These are phyloP conservation scores for Myodes glareolus DNA, from an alignment of 2,113 vertebrate genomes.

Conservation along the genomic window DNA sequence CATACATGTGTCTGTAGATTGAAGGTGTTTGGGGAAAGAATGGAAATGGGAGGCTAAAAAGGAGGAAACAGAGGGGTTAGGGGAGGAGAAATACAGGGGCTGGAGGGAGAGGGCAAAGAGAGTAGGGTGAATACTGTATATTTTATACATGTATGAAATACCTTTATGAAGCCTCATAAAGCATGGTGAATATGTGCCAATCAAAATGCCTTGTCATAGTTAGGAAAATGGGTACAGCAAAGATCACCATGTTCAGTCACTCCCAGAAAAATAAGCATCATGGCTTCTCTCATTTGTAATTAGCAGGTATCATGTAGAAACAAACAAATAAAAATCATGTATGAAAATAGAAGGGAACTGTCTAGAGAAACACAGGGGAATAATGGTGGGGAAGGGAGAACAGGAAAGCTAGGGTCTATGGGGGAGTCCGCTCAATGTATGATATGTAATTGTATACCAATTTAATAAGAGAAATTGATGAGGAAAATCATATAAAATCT, in stretches of 20 bases:
- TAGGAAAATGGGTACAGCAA: not conserved
- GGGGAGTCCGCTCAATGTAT: not conserved
- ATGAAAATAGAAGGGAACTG: not conserved
- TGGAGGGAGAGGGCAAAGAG: not conserved
- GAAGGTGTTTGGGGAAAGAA: not conserved
- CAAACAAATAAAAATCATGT: not conserved
- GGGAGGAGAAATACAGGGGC: not conserved
- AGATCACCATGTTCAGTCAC: not conserved
- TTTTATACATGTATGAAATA: not conserved
- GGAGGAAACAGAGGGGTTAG: not conserved
- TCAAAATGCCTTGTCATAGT: not conserved
- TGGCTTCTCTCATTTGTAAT: not conserved
- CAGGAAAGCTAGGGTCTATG: not conserved
- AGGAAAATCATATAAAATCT: not conserved
- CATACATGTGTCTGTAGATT: not conserved
- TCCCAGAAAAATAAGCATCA: not conserved
- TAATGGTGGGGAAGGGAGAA: not conserved
- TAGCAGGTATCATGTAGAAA: not conserved
- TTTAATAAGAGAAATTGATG: not conserved
- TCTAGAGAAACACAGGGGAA: not conserved
- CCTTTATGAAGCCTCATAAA: not conserved
- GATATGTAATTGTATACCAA: not conserved
- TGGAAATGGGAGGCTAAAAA: not conserved
- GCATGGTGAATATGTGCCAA: not conserved
- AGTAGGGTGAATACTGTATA: not conserved